Conservation (phyloP, 2,113 vertebrate species). For the Microcebus tavaratra region DNA sequence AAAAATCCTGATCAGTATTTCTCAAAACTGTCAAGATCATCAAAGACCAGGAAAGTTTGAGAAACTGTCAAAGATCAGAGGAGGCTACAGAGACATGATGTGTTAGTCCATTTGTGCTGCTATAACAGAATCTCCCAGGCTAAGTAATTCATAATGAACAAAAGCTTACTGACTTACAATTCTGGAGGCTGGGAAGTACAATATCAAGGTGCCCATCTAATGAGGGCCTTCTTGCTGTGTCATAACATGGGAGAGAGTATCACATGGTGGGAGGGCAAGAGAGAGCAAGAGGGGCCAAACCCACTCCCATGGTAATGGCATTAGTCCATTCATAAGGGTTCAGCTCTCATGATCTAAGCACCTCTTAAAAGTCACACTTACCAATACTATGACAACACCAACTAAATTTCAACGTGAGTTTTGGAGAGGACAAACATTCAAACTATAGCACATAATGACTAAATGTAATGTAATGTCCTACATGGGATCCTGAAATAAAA, state of each 20-base stretch:
- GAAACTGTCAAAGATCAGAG: constrained; percentile 2
- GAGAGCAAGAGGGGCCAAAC: not conserved
- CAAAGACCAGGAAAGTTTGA: not conserved
- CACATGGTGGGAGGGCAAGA: not conserved
- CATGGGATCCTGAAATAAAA: not conserved
- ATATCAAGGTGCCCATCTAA: not conserved
- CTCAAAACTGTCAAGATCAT: not conserved
- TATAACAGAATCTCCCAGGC: not conserved
- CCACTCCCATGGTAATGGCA: not conserved
- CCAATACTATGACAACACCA: not conserved
- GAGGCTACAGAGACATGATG: not conserved
- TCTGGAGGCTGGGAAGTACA: not conserved
- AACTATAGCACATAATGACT: not conserved
- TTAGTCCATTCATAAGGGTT: not conserved
- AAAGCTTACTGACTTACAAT: not conserved
- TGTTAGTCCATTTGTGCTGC: not conserved
- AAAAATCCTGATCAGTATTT: not conserved
- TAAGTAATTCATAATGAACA: not conserved
- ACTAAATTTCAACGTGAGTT: not conserved
- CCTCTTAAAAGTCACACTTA: not conserved
- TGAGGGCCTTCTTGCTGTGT: not conserved
- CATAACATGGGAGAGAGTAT: no score
- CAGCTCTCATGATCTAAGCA: not conserved
- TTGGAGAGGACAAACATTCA: not conserved
- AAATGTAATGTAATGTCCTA: not conserved